Evolutionary conservation across 2,888 invertebrate genomes (phyloP).

Genomic region (Diadegma fenestrale): DNA sequence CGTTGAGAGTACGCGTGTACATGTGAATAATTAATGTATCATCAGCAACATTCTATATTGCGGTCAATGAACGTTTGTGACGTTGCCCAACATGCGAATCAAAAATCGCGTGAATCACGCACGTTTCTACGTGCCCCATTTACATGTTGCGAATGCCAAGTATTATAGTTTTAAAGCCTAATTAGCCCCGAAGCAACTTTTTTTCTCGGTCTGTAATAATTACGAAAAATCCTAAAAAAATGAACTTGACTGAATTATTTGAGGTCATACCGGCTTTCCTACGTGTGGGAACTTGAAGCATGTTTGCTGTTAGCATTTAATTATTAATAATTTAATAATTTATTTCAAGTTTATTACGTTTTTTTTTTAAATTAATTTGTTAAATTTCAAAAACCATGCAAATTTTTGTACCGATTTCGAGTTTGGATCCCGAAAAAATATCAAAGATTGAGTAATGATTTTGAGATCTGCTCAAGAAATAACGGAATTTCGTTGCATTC

Average conservation of each 20-base stretch:
- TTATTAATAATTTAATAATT: not conserved
- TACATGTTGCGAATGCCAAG: not conserved
- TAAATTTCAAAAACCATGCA: no score
- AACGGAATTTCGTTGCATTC: no score
- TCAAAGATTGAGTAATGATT: no score
- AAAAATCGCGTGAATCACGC: conserved; percentile 38
- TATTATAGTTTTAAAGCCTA: not conserved
- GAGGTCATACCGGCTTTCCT: not conserved
- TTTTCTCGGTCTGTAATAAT: not conserved
- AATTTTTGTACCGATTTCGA: no score
- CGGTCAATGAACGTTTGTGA: conserved; percentile 14
- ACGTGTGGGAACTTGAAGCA: not conserved
- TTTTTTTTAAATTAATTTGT: no score
- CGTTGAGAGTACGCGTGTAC: not conserved
- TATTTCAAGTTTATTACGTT: no score
- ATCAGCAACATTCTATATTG: not conserved
- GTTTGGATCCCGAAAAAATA: no score
- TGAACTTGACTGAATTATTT: not conserved
- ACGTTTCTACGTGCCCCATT: not conserved
- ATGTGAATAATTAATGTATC: not conserved
- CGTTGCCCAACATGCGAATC: conserved; percentile 30
- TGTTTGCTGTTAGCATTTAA: not conserved
- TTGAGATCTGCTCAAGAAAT: no score
- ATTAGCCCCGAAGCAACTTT: not conserved
- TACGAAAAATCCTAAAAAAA: not conserved